A percentile compares a stretch with the other conserved stretches of the same genome.
Conservation (phyloP, 1,140 invertebrate species). For the Rhynchophorus ferrugineus region DNA sequence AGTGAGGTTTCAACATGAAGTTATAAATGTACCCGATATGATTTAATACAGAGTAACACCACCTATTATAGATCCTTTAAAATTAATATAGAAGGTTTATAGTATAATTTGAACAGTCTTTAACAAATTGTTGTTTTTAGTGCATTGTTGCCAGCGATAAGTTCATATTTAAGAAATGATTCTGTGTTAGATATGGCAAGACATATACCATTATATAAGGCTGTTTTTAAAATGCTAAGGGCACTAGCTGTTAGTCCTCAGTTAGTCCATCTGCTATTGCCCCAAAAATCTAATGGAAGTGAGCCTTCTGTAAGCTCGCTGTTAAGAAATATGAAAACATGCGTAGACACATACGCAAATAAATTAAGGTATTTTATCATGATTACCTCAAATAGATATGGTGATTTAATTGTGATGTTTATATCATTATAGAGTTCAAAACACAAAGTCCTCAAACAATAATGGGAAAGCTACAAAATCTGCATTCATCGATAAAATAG, state of each 20-base stretch:
- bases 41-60: too few relatives aligned
- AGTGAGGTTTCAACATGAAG: too few relatives aligned
- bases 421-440: slow-evolving; percentile 10
- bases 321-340: slow-evolving; percentile 78
- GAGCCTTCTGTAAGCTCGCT: slow-evolving; percentile 56
- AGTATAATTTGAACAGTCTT: too few relatives aligned
- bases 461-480: slow-evolving; percentile 32
- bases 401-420: not conserved
- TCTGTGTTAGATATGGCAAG: slow-evolving; percentile 92
- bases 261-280: slow-evolving; percentile 60
- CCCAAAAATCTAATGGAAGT: slow-evolving; percentile 42
- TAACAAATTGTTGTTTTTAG: slow-evolving; percentile 51
- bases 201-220: slow-evolving; percentile 84
- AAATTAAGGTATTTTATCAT: slow-evolving; percentile 59
- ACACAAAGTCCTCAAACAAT: slow-evolving; percentile 11
- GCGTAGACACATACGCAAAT: slow-evolving; percentile 84
- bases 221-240: slow-evolving; percentile 72
- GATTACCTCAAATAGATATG: not conserved
- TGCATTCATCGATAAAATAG: slow-evolving; percentile 46
- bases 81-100: too few relatives aligned
- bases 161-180: slow-evolving; percentile 88
- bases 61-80: too few relatives aligned
- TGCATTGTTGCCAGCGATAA: slow-evolving; percentile 78
- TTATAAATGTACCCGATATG: too few relatives aligned
- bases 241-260: slow-evolving; percentile 65